phyloP scores from a whole-genome alignment of 1,140 invertebrate genomes.

The Aradophagus sp. region DNA sequence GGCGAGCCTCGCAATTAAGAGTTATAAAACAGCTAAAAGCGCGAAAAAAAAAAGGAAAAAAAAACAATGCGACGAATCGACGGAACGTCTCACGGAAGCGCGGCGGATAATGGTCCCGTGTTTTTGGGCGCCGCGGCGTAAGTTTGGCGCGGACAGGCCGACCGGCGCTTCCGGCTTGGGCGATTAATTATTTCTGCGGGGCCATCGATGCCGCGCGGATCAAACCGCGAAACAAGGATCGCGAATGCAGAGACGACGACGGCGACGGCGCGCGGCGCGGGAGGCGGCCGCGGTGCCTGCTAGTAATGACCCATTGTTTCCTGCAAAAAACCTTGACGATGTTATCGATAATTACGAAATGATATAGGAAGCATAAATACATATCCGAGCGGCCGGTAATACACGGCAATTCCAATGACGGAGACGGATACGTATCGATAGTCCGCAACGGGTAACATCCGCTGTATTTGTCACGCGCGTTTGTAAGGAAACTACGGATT shows the following conservation, averaged over 20 bases:
- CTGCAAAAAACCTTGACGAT: conserved; percentile 75
- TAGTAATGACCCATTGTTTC: conserved; percentile 75
- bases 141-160: conserved; percentile 31
- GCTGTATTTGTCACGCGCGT: conserved; percentile 69
- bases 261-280: conserved; percentile 30
- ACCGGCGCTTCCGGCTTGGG: conserved; percentile 29
- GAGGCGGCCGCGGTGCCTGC: conserved; percentile 26
- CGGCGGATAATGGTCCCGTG: conserved; percentile 40
- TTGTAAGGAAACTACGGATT: conserved; percentile 37
- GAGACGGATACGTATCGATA: conserved; percentile 71
- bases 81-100: conserved; percentile 29
- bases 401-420: conserved; percentile 66
- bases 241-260: conserved; percentile 21
- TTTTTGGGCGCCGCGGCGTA: conserved; percentile 32
- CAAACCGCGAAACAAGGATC: conserved; percentile 34
- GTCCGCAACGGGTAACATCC: conserved; percentile 65
- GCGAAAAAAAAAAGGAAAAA: too few relatives aligned
- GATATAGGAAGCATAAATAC: conserved; percentile 74
- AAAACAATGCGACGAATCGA: conserved; percentile 37
- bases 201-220: conserved; percentile 39
- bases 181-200: conserved; percentile 42
- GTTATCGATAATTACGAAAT: conserved; percentile 76
- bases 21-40: conserved; percentile 46
- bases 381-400: conserved; percentile 65
- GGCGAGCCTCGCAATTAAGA: conserved; percentile 42